Evolutionary conservation across 2,888 invertebrate genomes (phyloP).

Genomic region (Thyatira batis): DNA sequence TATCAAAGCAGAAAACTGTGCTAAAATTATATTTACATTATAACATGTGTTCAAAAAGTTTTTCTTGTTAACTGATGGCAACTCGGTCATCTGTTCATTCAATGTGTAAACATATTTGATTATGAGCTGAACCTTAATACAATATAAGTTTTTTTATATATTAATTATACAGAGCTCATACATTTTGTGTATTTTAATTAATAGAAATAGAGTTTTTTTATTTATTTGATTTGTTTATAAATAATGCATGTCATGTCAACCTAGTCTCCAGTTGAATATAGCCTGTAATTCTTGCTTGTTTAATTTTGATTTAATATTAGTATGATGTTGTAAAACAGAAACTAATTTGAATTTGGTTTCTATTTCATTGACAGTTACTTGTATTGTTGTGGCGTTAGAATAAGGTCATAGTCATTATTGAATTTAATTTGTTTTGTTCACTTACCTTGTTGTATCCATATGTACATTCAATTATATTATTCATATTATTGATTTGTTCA

Average conservation of each 20-base stretch:
- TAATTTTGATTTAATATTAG: neutral
- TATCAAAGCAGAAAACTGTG: constrained; percentile 38
- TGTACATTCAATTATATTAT: neutral
- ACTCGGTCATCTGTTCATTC: constrained; percentile 52
- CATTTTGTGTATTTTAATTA: neutral
- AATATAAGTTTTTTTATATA: constrained; percentile 8
- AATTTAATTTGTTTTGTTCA: neutral
- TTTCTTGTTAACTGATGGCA: constrained; percentile 37
- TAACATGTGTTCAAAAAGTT: constrained; percentile 60
- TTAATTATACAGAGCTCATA: neutral
- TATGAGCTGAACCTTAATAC: constrained; percentile 14
- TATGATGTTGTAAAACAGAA: neutral
- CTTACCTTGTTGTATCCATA: neutral
- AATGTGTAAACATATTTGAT: constrained; percentile 37
- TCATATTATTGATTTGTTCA: neutral
- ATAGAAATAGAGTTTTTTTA: neutral
- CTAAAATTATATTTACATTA: constrained; percentile 52
- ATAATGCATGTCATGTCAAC: neutral
- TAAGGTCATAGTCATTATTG: neutral
- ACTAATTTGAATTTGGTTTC: neutral
- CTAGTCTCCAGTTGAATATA: neutral
- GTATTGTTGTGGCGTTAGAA: neutral
- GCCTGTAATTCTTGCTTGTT: neutral
- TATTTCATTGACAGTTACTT: neutral
- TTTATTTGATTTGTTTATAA: neutral